phyloP scores from a whole-genome alignment of 2,888 invertebrate species.

The Synergus umbraculus region DNA sequence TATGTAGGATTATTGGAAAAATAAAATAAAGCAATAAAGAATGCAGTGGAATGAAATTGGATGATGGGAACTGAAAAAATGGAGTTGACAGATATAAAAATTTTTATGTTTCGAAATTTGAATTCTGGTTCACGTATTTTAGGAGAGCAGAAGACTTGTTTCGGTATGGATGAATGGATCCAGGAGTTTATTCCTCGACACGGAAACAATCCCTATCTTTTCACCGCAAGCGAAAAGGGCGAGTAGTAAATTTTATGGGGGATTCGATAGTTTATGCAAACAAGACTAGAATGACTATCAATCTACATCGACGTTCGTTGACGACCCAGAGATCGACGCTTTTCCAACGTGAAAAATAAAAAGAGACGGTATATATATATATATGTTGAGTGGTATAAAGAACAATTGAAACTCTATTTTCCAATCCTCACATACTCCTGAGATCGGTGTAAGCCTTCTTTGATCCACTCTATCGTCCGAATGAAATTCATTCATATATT shows the following conservation, averaged over 20 bases:
- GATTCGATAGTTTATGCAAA: conserved; percentile 63
- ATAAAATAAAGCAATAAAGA: not conserved
- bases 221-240: conserved; percentile 47
- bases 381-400: not conserved
- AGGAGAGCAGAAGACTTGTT: not conserved
- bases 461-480: conserved; percentile 37
- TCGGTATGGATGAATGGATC: conserved; percentile 27
- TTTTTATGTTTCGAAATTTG: conserved; percentile 22
- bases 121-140: conserved; percentile 35
- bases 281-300: conserved; percentile 59
- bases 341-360: conserved; percentile 1
- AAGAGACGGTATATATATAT: not conserved
- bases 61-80: not conserved
- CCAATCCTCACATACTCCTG: conserved; percentile 25
- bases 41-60: not conserved
- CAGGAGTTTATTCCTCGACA: conserved; percentile 62
- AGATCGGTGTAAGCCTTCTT: conserved; percentile 44
- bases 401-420: not conserved
- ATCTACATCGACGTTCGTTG: conserved; percentile 53
- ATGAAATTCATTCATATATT: conserved; percentile 54
- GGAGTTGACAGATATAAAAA: conserved; percentile 3
- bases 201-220: conserved; percentile 56
- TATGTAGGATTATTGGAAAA: not conserved
- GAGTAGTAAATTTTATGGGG: conserved; percentile 59
- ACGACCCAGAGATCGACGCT: conserved; percentile 49